Evolutionary conservation across 1,140 invertebrate species (phyloP), one percentile per base, ranked within the genome.

Genomic region (Dufourea novaeangliae): DNA sequence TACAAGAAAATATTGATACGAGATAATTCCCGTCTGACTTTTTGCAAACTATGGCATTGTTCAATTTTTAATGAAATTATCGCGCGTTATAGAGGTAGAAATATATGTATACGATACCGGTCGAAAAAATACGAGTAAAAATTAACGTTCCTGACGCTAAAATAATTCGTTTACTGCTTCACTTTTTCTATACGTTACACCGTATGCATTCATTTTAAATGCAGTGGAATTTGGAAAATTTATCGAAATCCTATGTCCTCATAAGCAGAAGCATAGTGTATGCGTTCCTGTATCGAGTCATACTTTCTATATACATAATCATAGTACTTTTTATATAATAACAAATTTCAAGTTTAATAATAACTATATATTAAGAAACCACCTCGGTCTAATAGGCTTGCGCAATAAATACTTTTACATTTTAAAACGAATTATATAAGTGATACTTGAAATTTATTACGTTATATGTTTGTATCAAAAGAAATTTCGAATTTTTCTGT

Each of bases 81-180:
- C 1, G 20, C 20, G 17, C 44, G 17, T 46, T 20, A 46, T 46
- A 20, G 14, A 46, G 17, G 44, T 20, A 5, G 34, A 37, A 37
- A 37, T n/a, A n/a, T n/a, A 37, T 37, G 3, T 37, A 37, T 37
- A 29, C 25, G 2, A 50, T 29, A 7, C 32, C 54, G 0, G 54
- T 32, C 6, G 27, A 10, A 5, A 14, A 61, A 12, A 0, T 2
- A 22, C 8, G 6, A 46, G 5, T 46, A 20, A 46, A 17, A 22
- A n/a, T 34, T 7, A 29, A 54, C 20, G 22, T 27, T 70, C 5
- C 37, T 5, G 27, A 22, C 14, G 6, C n/a, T 32, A 71, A 44
- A 62, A 10, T 29, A 11, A 20, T n/a, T 29, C 4, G 10, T 73
- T 63, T 52, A 64, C 32, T 73, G 70, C 34, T 72, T 22, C 20